Percentiles rank a stretch among this genome's conserved stretches.
phyloP scores from a whole-genome alignment of 2,888 invertebrate genomes.

The Brenthis hecate region DNA sequence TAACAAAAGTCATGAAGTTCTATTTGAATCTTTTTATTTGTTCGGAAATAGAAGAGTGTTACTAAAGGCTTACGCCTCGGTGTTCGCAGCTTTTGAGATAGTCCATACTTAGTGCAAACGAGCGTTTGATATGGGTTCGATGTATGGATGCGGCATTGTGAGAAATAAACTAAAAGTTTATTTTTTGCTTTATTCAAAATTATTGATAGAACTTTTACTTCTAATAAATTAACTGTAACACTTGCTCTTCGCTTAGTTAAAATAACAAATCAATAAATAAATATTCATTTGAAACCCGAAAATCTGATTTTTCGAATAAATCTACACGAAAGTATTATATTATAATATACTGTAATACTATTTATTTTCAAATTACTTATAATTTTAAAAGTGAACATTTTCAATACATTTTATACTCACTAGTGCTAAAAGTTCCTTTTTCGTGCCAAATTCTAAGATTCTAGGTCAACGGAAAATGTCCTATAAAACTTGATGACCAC shows the following conservation, averaged over 20 bases:
- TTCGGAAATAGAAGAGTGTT: slow-evolving; percentile 76
- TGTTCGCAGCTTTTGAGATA: slow-evolving; percentile 66
- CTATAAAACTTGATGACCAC: slow-evolving; percentile 22
- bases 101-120: slow-evolving; percentile 77
- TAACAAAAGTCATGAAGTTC: slow-evolving; percentile 76
- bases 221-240: too few relatives aligned
- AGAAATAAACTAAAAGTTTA: neutral
- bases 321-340: too few relatives aligned
- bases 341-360: too few relatives aligned
- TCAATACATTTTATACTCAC: neutral
- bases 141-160: slow-evolving; percentile 49
- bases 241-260: too few relatives aligned
- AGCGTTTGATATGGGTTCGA: slow-evolving; percentile 72
- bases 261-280: too few relatives aligned
- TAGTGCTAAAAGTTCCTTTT: slow-evolving; percentile 13
- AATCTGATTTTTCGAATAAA: too few relatives aligned
- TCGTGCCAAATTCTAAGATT: slow-evolving; percentile 20
- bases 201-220: too few relatives aligned
- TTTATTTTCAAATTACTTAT: too few relatives aligned
- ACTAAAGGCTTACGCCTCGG: slow-evolving; percentile 68
- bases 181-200: neutral
- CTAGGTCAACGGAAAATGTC: slow-evolving; percentile 19
- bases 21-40: slow-evolving; percentile 74
- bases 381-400: neutral
- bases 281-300: too few relatives aligned